phyloP scores from a whole-genome alignment of 2,888 invertebrate species.

The Hyppa rectilinea region DNA sequence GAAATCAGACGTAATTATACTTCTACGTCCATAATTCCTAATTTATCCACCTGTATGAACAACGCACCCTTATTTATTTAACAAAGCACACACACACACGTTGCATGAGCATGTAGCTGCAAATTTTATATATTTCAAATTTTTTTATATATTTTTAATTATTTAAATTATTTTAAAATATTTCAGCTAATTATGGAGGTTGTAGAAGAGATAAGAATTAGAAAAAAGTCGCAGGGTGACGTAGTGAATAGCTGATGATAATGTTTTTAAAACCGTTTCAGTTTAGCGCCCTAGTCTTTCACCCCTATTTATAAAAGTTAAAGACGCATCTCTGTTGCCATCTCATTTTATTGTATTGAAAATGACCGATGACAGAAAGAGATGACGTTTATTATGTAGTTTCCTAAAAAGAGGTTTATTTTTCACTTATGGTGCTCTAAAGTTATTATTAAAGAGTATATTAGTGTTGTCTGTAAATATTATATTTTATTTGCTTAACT shows the following conservation, averaged over 20 bases:
- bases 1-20: conserved; percentile 2
- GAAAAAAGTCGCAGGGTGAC: conserved; percentile 88
- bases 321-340: conserved; percentile 24
- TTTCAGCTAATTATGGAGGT: conserved; percentile 90
- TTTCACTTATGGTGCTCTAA: conserved; percentile 64
- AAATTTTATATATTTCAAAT: conserved; percentile 61
- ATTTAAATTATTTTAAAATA: conserved; percentile 75
- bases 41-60: conserved; percentile 13
- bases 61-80: conserved; percentile 40
- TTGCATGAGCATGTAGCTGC: conserved; percentile 71
- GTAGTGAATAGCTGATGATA: conserved; percentile 80
- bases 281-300: conserved; percentile 72
- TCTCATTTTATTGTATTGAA: conserved; percentile 55
- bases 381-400: conserved; percentile 6
- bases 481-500: conserved; percentile 62
- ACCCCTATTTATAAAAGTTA: conserved; percentile 17
- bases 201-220: conserved; percentile 90
- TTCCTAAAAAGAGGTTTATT: conserved; percentile 21
- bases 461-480: conserved; percentile 69
- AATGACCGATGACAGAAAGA: conserved; percentile 41
- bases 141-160: too few species aligned
- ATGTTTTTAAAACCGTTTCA: conserved; percentile 35
- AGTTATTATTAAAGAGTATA: conserved; percentile 61
- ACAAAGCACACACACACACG: conserved; percentile 42
- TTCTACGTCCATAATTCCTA: not conserved